Evolutionary conservation across 2,888 invertebrate species (phyloP), one percentile per base, ranked within the genome.

Genomic region (Coenonympha arcania): DNA sequence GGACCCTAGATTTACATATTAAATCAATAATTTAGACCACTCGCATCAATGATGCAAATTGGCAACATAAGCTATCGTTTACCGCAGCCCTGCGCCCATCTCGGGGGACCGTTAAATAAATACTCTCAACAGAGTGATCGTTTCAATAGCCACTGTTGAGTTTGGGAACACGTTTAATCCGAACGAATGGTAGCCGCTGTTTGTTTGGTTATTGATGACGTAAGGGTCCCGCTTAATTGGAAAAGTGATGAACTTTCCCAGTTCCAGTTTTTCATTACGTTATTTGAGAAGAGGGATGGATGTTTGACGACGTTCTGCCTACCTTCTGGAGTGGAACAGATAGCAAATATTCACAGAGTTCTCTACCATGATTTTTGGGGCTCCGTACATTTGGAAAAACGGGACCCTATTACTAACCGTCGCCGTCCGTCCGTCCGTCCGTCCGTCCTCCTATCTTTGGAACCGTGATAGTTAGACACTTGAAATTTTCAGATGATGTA

Each of bases 41-140:
- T 22, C 64, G 67, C 69, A 79, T 80, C 77, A 79, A 76, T 78
- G 75, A 79, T 82, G 78, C 76, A 80, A 82, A 81, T 81, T 77
- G 79, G 71, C 65, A 76, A 54, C 54, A 80, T 80, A 79, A 75
- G 79, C 79, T 76, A 76, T 76, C 73, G 71, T 66, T 70, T 66
- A 59, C 67, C 67, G 62, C 68, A 64, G 59, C 63, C 64, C 67
- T 58, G 65, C 61, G 62, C 71, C 64, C 64, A 73, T 71, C 73
- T 74, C 74, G 57, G 39, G 71, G 65, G 77, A 57, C 63, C 64
- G 65, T 66, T 75, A 69, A 76, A 77, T 77, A 79, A 76, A 79
- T 74, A 79, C 66, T 62, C 62, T 60, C 55, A 52, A 50, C 54
- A 52, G 50, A 54, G 54, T 56, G 67, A 71, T 75, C 68, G 66